A percentile compares a stretch with the other conserved stretches of the same genome.
Evolutionary conservation across 2,113 vertebrate species (phyloP).

Genomic region (Dipodomys stephensi): DNA sequence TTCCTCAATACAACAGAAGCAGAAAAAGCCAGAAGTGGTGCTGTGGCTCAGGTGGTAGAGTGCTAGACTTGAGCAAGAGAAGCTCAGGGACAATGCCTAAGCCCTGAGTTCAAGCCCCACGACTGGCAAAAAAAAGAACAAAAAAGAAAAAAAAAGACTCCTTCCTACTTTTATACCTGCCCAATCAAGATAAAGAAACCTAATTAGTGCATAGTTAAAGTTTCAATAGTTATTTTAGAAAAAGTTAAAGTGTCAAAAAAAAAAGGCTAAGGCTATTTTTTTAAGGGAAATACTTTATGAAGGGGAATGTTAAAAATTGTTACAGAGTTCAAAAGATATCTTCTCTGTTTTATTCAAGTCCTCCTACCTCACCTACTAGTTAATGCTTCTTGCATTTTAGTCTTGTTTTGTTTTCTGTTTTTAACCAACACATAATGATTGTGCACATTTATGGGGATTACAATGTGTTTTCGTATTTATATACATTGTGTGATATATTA

Average conservation of each 20-base stretch:
- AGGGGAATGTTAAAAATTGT: background rate
- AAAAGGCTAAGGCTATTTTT: background rate
- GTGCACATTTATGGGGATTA: background rate
- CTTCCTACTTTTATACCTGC: background rate
- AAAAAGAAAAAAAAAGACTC: background rate
- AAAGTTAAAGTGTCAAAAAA: background rate
- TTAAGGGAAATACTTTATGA: background rate
- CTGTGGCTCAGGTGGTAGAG: too few species aligned
- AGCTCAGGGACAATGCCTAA: too few species aligned
- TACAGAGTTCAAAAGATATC: background rate
- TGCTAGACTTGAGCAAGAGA: too few species aligned
- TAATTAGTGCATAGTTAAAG: background rate
- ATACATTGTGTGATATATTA: background rate
- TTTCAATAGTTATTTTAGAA: background rate
- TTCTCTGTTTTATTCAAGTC: background rate
- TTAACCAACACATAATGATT: background rate
- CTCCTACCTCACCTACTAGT: background rate
- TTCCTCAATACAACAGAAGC: too few species aligned
- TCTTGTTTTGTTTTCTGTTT: background rate
- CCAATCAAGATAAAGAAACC: constrained; percentile 5
- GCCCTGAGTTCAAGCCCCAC: too few species aligned
- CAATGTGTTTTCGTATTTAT: background rate
- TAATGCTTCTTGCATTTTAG: background rate
- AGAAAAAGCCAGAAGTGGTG: too few species aligned
- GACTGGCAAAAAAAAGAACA: too few species aligned